These are phyloP conservation scores for Chrysogorgia sp. DNA, from an alignment of 92 coral and sea anemone genomes.

Conservation along the genomic window DNA sequence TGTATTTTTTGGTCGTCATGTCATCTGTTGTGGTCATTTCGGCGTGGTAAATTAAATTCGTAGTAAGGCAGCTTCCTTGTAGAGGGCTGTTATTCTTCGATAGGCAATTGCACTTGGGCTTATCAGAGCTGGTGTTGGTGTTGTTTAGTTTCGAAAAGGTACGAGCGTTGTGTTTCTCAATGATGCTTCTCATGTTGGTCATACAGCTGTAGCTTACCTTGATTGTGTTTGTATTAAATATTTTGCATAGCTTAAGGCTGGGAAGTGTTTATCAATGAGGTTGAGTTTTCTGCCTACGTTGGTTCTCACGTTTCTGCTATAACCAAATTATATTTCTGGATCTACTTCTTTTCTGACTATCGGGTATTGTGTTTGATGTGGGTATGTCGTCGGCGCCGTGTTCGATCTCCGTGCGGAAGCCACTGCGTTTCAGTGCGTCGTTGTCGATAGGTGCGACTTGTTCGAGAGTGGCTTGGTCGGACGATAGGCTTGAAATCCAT, in stretches of 20 bases:
- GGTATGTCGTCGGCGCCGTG: too few relatives aligned
- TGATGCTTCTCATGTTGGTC: conserved; percentile 10
- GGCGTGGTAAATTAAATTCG: conserved; percentile 21
- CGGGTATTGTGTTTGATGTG: too few relatives aligned
- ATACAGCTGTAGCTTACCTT: conserved; percentile 11
- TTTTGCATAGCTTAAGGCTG: conserved; percentile 5
- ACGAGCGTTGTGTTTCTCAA: conserved; percentile 12
- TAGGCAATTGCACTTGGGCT: conserved; percentile 13
- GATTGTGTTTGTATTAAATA: conserved; percentile 9
- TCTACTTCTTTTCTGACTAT: too few relatives aligned
- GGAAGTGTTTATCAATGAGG: conserved; percentile 16
- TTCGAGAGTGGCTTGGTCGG: too few relatives aligned
- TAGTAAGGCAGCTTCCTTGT: conserved; percentile 20
- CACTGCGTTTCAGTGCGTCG: too few relatives aligned
- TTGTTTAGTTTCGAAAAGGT: neutral
- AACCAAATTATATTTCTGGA: neutral
- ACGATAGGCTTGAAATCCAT: too few relatives aligned
- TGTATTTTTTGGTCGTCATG: conserved; percentile 11
- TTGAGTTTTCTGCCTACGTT: conserved; percentile 4
- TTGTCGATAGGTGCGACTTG: too few relatives aligned
- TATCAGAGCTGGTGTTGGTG: neutral
- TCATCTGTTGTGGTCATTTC: conserved; percentile 1
- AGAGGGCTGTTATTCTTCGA: neutral
- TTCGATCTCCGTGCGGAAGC: too few relatives aligned
- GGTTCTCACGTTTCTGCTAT: neutral